Conservation (phyloP, 2,797 vertebrate species). For the Characodon lateralis region DNA sequence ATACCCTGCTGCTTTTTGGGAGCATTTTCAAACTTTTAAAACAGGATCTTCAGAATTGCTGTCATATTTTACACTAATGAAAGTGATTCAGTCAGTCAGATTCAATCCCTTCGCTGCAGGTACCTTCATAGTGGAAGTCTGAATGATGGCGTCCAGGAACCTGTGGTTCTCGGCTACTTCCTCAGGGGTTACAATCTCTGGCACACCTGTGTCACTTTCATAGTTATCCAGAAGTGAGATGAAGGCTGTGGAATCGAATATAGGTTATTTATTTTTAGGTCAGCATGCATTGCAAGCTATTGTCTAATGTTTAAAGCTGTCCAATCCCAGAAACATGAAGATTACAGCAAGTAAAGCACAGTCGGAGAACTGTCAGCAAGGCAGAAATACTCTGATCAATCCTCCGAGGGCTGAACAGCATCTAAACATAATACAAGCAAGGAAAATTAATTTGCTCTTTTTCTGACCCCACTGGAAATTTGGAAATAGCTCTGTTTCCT, state of each 20-base stretch:
- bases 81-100: not conserved
- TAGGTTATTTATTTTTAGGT: not conserved
- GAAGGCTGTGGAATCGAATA: slow-evolving; percentile 73
- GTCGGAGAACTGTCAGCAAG: not conserved
- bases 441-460: not conserved
- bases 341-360: not conserved
- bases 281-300: not conserved
- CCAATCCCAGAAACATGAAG: not conserved
- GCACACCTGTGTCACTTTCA: slow-evolving; percentile 81
- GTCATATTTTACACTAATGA: not conserved
- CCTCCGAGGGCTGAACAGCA: not conserved
- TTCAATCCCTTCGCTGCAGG: not conserved
- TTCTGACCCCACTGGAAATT: not conserved
- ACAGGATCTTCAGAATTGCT: too few species aligned
- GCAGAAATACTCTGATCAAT: not conserved
- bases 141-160: slow-evolving; percentile 80
- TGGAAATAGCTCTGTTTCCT: not conserved
- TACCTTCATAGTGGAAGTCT: slow-evolving; percentile 83
- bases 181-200: slow-evolving; percentile 83
- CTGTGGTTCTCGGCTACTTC: slow-evolving; percentile 84
- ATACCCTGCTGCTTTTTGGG: too few species aligned
- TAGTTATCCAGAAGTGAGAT: slow-evolving; percentile 88
- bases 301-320: not conserved
- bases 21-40: too few species aligned
- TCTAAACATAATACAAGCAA: not conserved